phyloP scores from a whole-genome alignment of 2,797 vertebrate genomes.

The Xenentodon cancila region DNA sequence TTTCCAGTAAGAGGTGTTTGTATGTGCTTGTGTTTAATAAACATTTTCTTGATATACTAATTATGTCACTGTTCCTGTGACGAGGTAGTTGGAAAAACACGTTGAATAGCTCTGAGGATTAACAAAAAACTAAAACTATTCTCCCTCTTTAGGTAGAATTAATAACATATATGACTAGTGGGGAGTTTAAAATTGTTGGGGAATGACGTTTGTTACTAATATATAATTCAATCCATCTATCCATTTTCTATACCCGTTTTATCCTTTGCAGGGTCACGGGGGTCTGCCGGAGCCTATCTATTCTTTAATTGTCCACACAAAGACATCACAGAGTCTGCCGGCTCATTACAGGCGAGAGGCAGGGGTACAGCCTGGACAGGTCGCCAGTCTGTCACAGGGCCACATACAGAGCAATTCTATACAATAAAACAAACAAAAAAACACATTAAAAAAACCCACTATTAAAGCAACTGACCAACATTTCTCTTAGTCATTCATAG shows the following conservation, averaged over 20 bases:
- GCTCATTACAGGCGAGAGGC: too few species aligned
- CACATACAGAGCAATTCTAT: too few species aligned
- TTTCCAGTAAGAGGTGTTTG: conserved; percentile 58
- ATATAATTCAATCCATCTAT: background rate
- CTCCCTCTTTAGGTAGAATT: conserved; percentile 23
- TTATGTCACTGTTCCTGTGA: conserved; percentile 59
- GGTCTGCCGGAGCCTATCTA: too few species aligned
- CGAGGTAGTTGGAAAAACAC: conserved; percentile 58
- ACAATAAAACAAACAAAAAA: background rate
- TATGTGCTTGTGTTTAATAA: conserved; percentile 66
- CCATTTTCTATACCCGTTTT: too few species aligned
- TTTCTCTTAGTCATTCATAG: background rate
- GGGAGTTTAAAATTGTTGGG: too few species aligned
- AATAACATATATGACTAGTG: background rate
- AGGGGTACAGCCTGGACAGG: too few species aligned
- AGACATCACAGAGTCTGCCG: conserved; percentile 57
- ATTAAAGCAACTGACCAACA: background rate
- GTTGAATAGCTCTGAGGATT: conserved; percentile 44
- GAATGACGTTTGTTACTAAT: too few species aligned
- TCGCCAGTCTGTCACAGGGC: too few species aligned
- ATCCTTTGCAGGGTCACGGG: too few species aligned
- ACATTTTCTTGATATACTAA: conserved; percentile 69
- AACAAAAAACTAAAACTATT: conserved; percentile 41
- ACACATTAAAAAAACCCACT: background rate
- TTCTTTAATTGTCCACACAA: conserved; percentile 63